Percentiles rank a stretch among this genome's conserved stretches.
Conservation (phyloP, 2,797 vertebrate species). For the Chromis chromis region DNA sequence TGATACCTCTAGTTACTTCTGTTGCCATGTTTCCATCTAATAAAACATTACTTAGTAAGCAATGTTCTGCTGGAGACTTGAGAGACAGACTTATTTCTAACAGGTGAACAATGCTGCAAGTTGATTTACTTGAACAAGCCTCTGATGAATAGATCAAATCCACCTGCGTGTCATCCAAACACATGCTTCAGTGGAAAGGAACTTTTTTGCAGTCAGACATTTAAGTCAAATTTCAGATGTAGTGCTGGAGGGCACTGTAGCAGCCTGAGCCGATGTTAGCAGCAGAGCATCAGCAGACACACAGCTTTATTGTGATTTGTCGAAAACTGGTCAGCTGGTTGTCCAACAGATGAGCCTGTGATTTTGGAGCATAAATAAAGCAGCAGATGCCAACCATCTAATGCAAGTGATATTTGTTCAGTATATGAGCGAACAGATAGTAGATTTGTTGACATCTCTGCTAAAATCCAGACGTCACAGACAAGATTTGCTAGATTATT, state of each 20-base stretch:
- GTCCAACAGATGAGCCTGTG: background rate
- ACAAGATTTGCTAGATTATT: slow-evolving; percentile 28
- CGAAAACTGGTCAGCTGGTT: background rate
- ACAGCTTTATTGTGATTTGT: background rate
- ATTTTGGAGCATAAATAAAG: slow-evolving; percentile 14
- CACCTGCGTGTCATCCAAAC: background rate
- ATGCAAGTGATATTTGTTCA: slow-evolving; percentile 2
- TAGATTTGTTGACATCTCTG: slow-evolving; percentile 6
- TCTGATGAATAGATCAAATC: background rate
- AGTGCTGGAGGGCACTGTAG: background rate
- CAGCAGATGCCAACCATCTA: slow-evolving; percentile 8
- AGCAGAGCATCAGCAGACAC: background rate
- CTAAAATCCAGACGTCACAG: slow-evolving; percentile 7
- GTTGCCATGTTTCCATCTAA: too few species aligned
- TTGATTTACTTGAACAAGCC: too few species aligned
- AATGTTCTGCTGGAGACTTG: too few species aligned
- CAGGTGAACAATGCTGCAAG: too few species aligned
- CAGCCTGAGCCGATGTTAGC: background rate
- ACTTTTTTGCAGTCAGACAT: too few species aligned
- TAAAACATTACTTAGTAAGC: too few species aligned
- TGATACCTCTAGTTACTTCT: too few species aligned
- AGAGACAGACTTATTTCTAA: background rate
- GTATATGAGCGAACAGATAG: background rate
- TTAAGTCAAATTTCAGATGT: too few species aligned
- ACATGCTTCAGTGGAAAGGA: background rate